These are phyloP conservation scores for Lasius fuliginosus DNA, from an alignment of 2,888 invertebrate genomes.

Conservation along the genomic window DNA sequence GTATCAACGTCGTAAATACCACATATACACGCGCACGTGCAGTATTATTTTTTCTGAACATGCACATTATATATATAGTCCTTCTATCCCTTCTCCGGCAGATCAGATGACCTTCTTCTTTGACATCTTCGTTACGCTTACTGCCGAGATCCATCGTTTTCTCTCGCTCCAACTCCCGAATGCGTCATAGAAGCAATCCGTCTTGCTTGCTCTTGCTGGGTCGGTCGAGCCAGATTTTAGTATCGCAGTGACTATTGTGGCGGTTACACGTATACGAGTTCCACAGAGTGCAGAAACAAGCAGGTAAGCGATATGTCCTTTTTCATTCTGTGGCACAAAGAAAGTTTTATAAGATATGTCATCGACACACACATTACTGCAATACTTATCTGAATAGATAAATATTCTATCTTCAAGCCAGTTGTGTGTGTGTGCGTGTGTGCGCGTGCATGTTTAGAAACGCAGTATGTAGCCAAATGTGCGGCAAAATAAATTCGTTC, in stretches of 20 bases:
- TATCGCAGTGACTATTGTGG: constrained; percentile 77
- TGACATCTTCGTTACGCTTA: neutral
- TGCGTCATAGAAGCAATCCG: constrained; percentile 57
- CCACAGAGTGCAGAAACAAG: neutral
- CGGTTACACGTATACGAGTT: constrained; percentile 71
- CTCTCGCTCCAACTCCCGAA: constrained; percentile 6
- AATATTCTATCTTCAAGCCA: neutral
- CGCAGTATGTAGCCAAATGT: too few species aligned
- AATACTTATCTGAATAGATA: neutral
- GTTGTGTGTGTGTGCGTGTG: too few species aligned
- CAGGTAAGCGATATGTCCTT: constrained; percentile 47
- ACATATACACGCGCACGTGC: neutral
- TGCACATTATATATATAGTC: neutral
- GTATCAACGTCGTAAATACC: neutral
- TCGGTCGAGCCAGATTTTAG: constrained; percentile 65
- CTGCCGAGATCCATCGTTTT: neutral
- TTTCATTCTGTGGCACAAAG: neutral
- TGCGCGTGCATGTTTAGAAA: neutral
- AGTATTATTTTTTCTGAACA: neutral
- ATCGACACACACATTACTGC: neutral
- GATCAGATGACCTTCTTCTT: constrained; percentile 24
- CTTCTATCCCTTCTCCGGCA: neutral
- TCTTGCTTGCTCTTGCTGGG: neutral
- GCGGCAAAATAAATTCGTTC: neutral
- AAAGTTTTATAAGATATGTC: neutral